Percentiles rank a stretch among this genome's conserved stretches.
Conservation (phyloP, 2,888 invertebrate species). For the Philereme transversata region DNA sequence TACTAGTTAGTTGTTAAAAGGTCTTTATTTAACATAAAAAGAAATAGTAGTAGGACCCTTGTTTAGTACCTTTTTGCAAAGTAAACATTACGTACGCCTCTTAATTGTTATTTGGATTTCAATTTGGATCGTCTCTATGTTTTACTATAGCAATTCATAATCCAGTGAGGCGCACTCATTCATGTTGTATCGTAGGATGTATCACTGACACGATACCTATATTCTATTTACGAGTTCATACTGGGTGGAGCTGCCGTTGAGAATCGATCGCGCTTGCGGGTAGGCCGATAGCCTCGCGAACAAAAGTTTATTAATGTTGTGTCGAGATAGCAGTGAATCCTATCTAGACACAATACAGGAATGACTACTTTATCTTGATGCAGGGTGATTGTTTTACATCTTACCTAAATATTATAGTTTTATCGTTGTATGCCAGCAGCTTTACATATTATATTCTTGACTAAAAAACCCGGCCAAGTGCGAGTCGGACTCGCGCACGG, state of each 20-base stretch:
- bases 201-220: slow-evolving; percentile 66
- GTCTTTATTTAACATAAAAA: too few species aligned
- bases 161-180: slow-evolving; percentile 62
- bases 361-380: slow-evolving; percentile 7
- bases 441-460: background rate
- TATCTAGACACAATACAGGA: too few species aligned
- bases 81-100: too few species aligned
- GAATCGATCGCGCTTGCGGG: slow-evolving; percentile 25
- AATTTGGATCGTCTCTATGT: slow-evolving; percentile 51
- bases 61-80: too few species aligned
- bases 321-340: slow-evolving; percentile 11
- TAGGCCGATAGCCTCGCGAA: slow-evolving; percentile 25
- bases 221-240: slow-evolving; percentile 71
- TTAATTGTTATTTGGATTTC: slow-evolving; percentile 56
- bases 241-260: slow-evolving; percentile 56
- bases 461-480: too few species aligned
- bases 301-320: slow-evolving; percentile 20
- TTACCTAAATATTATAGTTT: background rate
- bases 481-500: too few species aligned
- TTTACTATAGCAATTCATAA: slow-evolving; percentile 71
- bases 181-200: slow-evolving; percentile 76
- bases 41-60: too few species aligned
- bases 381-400: slow-evolving; percentile 5
- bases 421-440: background rate
- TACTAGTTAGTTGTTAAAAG: too few species aligned